These are phyloP conservation scores for Dendrocopos noguchii DNA, from an alignment of 2,113 vertebrate species.

Conservation along the genomic window DNA sequence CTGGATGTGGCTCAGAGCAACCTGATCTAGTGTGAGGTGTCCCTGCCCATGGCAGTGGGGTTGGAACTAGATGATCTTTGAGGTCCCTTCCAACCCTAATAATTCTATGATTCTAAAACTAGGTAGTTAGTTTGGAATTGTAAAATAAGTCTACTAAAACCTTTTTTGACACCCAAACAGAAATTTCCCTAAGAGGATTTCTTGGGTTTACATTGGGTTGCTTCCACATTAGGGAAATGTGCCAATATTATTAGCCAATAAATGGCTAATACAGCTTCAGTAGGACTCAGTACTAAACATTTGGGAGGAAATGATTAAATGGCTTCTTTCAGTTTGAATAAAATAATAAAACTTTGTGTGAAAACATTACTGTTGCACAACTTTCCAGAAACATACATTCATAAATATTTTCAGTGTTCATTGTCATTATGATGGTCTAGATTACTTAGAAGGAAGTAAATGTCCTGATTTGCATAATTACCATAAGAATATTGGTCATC, in stretches of 20 bases:
- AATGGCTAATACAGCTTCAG: background rate
- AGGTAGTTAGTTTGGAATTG: background rate
- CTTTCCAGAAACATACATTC: background rate
- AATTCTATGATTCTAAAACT: background rate
- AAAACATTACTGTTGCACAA: background rate
- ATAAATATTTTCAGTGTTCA: background rate
- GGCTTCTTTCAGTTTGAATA: background rate
- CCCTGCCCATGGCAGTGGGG: no score
- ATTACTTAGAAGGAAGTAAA: background rate
- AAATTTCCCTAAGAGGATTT: slow-evolving; percentile 21
- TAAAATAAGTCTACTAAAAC: background rate
- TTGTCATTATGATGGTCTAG: background rate
- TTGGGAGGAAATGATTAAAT: background rate
- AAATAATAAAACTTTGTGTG: background rate
- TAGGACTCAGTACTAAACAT: background rate
- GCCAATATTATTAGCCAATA: no score
- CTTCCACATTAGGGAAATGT: no score
- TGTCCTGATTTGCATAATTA: background rate
- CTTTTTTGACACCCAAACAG: background rate
- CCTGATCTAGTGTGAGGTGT: no score
- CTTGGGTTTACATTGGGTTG: background rate
- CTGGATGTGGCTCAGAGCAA: no score
- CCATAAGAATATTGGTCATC: background rate
- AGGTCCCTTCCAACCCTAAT: no score
- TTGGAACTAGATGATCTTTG: no score